A percentile compares a stretch with the other conserved stretches of the same genome.
Evolutionary conservation across 2,888 invertebrate genomes (phyloP).

Genomic region (Apamea epomidion): DNA sequence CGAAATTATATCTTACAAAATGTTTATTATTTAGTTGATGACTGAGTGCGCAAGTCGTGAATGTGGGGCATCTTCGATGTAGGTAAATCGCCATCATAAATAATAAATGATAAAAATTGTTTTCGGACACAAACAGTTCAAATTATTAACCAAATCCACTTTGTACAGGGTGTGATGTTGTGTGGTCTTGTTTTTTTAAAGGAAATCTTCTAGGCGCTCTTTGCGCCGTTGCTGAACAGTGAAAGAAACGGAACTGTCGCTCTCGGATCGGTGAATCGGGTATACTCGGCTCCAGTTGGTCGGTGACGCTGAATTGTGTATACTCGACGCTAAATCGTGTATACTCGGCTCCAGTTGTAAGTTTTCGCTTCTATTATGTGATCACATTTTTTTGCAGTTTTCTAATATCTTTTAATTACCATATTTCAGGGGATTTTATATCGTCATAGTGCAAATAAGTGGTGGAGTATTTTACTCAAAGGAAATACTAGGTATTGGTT

Average conservation of each 20-base stretch:
- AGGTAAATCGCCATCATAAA: slow-evolving; percentile 84
- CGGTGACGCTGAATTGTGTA: not conserved
- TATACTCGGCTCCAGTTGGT: not conserved
- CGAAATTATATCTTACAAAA: slow-evolving; percentile 19
- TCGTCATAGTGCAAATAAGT: not conserved
- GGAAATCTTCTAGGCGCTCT: no score
- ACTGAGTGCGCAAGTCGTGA: slow-evolving; percentile 65
- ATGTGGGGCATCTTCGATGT: slow-evolving; percentile 85
- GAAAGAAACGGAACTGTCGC: no score
- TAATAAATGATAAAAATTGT: slow-evolving; percentile 83
- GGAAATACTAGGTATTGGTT: not conserved
- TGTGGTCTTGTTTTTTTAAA: no score
- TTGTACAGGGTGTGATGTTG: slow-evolving; percentile 66
- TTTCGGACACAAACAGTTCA: slow-evolving; percentile 70
- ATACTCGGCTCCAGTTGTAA: not conserved
- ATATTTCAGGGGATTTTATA: not conserved
- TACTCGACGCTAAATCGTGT: no score
- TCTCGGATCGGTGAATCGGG: not conserved
- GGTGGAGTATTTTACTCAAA: not conserved
- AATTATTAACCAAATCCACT: slow-evolving; percentile 63
- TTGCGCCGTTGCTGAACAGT: no score
- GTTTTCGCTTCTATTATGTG: not conserved
- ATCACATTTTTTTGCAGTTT: not conserved
- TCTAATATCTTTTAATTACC: slow-evolving; percentile 2
- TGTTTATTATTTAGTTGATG: slow-evolving; percentile 70